Base-by-base conservation (phyloP, 2,888 invertebrate species). In the Achlya flavicornis region DNA sequence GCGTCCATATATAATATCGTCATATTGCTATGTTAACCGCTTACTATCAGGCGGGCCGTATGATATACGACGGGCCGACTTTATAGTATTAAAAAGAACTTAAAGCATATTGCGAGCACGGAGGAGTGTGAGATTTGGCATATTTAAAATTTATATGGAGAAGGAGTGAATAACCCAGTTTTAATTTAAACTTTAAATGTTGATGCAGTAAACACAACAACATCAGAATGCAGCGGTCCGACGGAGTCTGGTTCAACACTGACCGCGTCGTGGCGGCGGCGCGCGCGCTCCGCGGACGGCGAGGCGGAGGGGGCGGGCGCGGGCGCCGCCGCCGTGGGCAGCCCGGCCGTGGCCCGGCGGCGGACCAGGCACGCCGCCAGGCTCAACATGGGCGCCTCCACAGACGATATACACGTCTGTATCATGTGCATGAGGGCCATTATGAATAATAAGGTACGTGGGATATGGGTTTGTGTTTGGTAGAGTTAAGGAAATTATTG, bases 361-460 rank as follows among this genome's bases (percentile, higher is more conserved):
- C 94, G 98, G 68, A 96, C 97, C 53, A 94, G 97, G 68, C 98
- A 98, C 88, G 97, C 98, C 46, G 97, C 97, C 62, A 96, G 97
- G 77, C 94, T 98, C 72, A 98, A 98, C 88, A 98, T 98, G 98
- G 98, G 98, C 63, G 98, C 98, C 79, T 97, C 98, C 66, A 98
- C 98, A 70, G 99, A 99, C 88, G 99, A 99, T 87, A 99, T 99
- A 83, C 99, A 99, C 92, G 98, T 99, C 68, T 99, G 99, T 94
- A 99, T 99, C 83, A 98, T 99, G 97, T 99, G 99, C 87, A 96
- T 99, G 95, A 95, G 99, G 66, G 99, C 99, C 77, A 99, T 99
- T 84, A 99, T 99, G 99, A 99, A 99, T 92, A 99, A 99, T 88
- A 99, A 99, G 95, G 97, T 96, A n/a, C n/a, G 75, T 74, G 77